Evolutionary conservation across 2,113 vertebrate species (phyloP).

Genomic region (Oreochromis niloticus): DNA sequence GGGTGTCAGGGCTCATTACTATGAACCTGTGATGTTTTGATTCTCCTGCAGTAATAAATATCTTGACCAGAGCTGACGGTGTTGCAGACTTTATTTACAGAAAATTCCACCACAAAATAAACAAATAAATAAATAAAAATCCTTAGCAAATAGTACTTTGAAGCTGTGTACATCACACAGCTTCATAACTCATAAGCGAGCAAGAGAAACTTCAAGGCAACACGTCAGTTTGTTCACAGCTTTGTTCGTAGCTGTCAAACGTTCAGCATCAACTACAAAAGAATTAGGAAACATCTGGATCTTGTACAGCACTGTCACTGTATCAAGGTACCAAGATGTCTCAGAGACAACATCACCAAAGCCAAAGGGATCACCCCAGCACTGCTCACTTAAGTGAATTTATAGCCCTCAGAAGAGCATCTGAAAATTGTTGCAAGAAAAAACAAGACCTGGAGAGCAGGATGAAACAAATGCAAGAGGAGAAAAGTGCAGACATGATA

Average conservation of each 20-base stretch:
- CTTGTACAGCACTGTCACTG: background rate
- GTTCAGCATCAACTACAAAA: rapidly evolving
- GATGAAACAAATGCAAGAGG: background rate
- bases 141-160: background rate
- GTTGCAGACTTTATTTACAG: too few species aligned
- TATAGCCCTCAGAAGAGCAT: background rate
- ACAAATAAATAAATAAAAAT: background rate
- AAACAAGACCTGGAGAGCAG: background rate
- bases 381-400: background rate
- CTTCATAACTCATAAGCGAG: background rate
- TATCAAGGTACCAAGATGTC: background rate
- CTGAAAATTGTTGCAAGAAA: background rate
- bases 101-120: background rate
- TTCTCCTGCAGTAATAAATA: too few species aligned
- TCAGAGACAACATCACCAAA: background rate
- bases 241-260: background rate
- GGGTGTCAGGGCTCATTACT: too few species aligned
- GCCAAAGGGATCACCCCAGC: background rate
- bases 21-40: too few species aligned
- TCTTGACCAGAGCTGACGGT: too few species aligned
- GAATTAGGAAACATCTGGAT: background rate
- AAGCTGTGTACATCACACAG: background rate
- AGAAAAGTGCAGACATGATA: background rate
- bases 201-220: background rate
- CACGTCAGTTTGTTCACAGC: background rate